Base-by-base conservation (phyloP, 2,113 vertebrate genomes). In the Hyperoodon ampullatus region DNA sequence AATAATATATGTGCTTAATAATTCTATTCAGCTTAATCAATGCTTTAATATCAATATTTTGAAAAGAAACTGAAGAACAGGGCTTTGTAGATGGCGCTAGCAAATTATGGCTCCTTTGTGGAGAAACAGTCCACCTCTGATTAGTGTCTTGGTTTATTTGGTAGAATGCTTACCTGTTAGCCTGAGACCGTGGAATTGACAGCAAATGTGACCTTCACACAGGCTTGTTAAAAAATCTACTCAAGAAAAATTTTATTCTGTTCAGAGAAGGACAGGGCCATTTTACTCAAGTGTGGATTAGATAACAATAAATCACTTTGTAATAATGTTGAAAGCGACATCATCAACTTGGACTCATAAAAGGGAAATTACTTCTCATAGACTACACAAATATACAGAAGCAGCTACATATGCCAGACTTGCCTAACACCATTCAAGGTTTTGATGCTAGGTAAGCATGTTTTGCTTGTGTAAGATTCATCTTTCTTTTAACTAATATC, bases 141-240 rank as follows among this genome's bases (percentile, higher is more conserved):
- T 0, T 74, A 18, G 8, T 15, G 2, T 50, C 50, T 4, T 71
- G 2, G 30, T 68, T 77, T 30, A 3, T 50, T 89, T 61, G 33
- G n/a, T 65, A 35, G n/a, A 1, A 2, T 88, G 42, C 90, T 84
- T 63, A 5, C 13, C 24, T 53, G 16, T 93, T 61, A 39, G 28
- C 47, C 14, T 30, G n/a, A 42, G 35, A 39, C 33, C 58, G 21
- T 68, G 60, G 66, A 84, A 24, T 7, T n/a, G 85, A 87, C 50
- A 88, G 26, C 68, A 55, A 91, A 93, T 96, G n/a, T 80, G 72
- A 81, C 84, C 74, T 98, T 97, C 90, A 92, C 44, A 15, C 16
- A 88, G 47, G 28, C n/a, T 94, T 65, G 33, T 94, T 71, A 66
- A 95, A 96, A 92, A 53, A 58, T 88, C 68, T 83, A 6, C 39